Base-by-base conservation (phyloP, 2,113 vertebrate species). In the Empidonax traillii region DNA sequence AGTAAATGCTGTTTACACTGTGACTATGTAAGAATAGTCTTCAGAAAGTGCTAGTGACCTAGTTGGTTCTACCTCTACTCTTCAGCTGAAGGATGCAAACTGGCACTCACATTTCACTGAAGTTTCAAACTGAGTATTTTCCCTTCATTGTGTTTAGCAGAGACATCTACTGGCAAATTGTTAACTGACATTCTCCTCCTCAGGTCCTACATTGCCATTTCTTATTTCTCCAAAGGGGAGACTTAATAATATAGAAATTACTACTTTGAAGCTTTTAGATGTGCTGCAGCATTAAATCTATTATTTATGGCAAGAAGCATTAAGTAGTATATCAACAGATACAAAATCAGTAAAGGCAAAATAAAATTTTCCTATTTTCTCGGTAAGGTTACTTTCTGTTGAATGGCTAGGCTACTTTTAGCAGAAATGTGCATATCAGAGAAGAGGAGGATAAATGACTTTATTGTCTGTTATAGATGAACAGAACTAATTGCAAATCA, bases 121-220 rank as follows among this genome's bases (percentile, higher is more conserved):
- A 58, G 39, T 78, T 93, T 77, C 13, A 10, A 51, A 56, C 10
- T 12, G 39, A 17, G 3, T 24, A 2, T 52, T 35, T 69, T 86
- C 82, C 47, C 27, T 41, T 80, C 85, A 51, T 3, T 31, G 72
- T 56, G 93, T 96, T 97, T 94, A 84, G 90, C 87, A 94, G 96
- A 90, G 96, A 94, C 96, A 97, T 93, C 95, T 97, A 65, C 94
- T 92, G 95, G 93, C 56, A 80, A 56, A 68, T 67, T 18, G 6
- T 68, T 88, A 88, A 41, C 33, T 51, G 63, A 72, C 87, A 52
- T 61, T 76, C 39, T 77, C 25, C 46, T 84, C 28, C 30, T 67
- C 10, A 1, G 33, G 28, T 56, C 33, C 28, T 66, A 12, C 31
- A 23, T 24, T 30, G n/a, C 12, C 22, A 14, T 68, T 65, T 67